Evolutionary conservation across 2,113 vertebrate species (phyloP).

Genomic region (Elachura formosa): DNA sequence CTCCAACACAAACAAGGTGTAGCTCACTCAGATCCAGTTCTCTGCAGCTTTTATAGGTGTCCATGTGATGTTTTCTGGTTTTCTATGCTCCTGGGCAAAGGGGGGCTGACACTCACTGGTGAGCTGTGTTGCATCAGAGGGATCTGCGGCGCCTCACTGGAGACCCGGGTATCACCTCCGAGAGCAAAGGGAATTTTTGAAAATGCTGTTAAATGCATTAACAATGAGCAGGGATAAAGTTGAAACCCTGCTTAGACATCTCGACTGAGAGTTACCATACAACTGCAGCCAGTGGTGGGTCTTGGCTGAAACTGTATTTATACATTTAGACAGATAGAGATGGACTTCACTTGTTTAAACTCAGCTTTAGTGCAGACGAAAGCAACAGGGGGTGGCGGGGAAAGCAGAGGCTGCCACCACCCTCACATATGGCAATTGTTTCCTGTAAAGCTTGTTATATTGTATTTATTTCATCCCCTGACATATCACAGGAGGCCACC

Average conservation of each 20-base stretch:
- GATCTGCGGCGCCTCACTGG: background rate
- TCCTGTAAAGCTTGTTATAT: slow-evolving; percentile 5
- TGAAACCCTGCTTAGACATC: background rate
- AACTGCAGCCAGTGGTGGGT: slow-evolving; percentile 36
- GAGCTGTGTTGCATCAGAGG: background rate
- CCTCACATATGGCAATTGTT: slow-evolving; percentile 61
- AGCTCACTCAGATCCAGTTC: background rate
- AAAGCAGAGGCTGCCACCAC: slow-evolving; percentile 40
- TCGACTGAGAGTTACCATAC: slow-evolving; percentile 18
- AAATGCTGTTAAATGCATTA: slow-evolving; percentile 18
- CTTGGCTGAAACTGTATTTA: slow-evolving; percentile 47
- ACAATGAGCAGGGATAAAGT: slow-evolving; percentile 13
- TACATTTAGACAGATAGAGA: slow-evolving; percentile 33
- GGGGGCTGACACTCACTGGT: background rate
- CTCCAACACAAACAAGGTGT: background rate
- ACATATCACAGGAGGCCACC: slow-evolving; percentile 5
- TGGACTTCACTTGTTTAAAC: slow-evolving; percentile 54
- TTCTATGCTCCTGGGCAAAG: background rate
- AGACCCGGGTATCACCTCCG: background rate
- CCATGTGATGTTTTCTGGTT: background rate
- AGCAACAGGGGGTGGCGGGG: slow-evolving; percentile 8
- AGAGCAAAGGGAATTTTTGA: background rate
- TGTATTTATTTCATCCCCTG: slow-evolving; percentile 16
- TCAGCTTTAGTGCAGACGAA: slow-evolving; percentile 48
- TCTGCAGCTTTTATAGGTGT: background rate